Evolutionary conservation across 2,797 vertebrate genomes (phyloP).

Genomic region (Manis crassicaudata): DNA sequence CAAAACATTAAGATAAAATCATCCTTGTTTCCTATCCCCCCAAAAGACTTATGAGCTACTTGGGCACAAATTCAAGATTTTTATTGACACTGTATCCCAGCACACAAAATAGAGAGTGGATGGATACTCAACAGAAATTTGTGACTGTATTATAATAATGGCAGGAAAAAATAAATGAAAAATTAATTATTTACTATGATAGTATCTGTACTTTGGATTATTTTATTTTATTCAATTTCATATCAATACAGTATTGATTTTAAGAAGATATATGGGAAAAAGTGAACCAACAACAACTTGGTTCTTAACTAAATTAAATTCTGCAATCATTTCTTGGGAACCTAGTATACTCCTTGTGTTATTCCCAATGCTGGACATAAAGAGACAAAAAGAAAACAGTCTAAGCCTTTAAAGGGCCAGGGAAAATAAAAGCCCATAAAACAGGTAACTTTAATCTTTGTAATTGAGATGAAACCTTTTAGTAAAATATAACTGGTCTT

Average conservation of each 20-base stretch:
- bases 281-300: neutral
- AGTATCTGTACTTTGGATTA: neutral
- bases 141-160: neutral
- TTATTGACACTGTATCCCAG: neutral
- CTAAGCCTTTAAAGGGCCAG: neutral
- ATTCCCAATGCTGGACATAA: neutral
- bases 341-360: neutral
- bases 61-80: neutral
- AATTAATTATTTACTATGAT: constrained; percentile 28
- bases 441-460: neutral
- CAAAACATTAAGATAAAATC: neutral
- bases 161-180: neutral
- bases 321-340: neutral
- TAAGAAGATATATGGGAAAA: neutral
- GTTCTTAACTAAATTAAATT: constrained; percentile 9
- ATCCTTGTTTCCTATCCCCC: neutral
- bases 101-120: neutral
- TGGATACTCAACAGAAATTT: neutral
- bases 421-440: neutral
- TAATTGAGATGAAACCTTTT: neutral
- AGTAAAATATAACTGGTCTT: neutral
- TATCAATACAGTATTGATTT: constrained; percentile 1
- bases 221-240: constrained; percentile 28
- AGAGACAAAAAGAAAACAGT: neutral
- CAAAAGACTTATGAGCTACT: neutral